Evolutionary conservation across 2,888 invertebrate genomes (phyloP).

Genomic region (Tipula lateralis): DNA sequence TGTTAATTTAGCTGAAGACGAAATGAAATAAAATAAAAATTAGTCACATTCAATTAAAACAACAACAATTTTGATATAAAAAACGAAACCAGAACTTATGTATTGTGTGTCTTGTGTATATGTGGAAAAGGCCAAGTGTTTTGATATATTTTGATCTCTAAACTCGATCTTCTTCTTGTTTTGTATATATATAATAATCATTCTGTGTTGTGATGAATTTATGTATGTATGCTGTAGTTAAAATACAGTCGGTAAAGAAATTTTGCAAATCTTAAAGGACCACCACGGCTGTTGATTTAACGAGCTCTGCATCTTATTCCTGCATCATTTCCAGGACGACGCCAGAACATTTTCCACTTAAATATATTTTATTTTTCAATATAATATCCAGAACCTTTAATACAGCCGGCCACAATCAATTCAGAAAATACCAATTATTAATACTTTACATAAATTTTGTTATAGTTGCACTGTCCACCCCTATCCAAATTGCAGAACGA

Average conservation of each 20-base stretch:
- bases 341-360: no score
- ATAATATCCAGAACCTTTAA: no score
- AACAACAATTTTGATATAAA: neutral
- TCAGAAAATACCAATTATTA: no score
- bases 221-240: neutral
- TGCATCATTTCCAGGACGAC: no score
- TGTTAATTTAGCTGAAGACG: neutral
- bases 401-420: no score
- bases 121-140: neutral
- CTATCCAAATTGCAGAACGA: no score
- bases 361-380: no score
- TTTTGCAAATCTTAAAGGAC: neutral
- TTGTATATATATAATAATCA: neutral
- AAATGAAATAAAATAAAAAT: neutral
- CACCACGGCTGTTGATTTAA: no score
- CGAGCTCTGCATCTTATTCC: no score
- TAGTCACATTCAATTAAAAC: neutral
- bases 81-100: neutral
- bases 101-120: neutral
- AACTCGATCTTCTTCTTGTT: neutral
- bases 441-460: no score
- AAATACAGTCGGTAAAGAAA: neutral
- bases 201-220: neutral
- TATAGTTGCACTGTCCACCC: no score
- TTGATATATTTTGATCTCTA: neutral